phyloP scores from a whole-genome alignment of 2,888 invertebrate genomes.

The Sthenelais limicola region DNA sequence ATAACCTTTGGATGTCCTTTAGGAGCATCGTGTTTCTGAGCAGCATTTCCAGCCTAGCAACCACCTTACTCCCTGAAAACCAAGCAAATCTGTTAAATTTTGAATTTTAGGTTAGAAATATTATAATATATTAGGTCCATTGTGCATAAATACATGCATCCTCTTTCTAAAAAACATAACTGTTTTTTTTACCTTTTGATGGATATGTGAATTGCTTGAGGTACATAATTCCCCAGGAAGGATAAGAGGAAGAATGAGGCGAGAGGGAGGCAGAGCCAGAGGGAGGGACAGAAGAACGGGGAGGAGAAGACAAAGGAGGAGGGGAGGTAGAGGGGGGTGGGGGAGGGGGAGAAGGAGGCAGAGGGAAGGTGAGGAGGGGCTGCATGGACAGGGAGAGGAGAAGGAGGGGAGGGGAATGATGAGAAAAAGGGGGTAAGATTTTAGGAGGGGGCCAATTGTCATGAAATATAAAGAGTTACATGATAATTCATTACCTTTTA shows the following conservation, averaged over 20 bases:
- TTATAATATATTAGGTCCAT: background rate
- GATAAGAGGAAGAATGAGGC: too few relatives aligned
- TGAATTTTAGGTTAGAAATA: background rate
- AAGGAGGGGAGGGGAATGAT: too few relatives aligned
- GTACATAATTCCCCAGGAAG: too few relatives aligned
- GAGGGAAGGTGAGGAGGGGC: too few relatives aligned
- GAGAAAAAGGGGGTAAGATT: too few relatives aligned
- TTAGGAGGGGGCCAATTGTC: background rate
- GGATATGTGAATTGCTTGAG: background rate
- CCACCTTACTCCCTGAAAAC: background rate
- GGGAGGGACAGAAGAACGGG: too few relatives aligned
- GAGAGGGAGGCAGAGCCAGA: too few relatives aligned
- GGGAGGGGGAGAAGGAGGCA: too few relatives aligned
- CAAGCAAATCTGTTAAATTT: background rate
- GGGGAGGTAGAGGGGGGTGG: too few relatives aligned
- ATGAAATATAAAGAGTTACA: background rate
- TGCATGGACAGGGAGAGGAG: too few relatives aligned
- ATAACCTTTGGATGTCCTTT: background rate
- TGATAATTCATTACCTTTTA: too few relatives aligned
- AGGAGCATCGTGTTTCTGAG: background rate
- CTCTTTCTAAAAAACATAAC: background rate
- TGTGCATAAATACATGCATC: background rate
- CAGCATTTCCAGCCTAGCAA: background rate
- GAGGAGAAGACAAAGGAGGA: too few relatives aligned
- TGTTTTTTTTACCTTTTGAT: background rate